Conservation (phyloP, 2,797 vertebrate genomes). For the Enteromius fasciolatus region DNA sequence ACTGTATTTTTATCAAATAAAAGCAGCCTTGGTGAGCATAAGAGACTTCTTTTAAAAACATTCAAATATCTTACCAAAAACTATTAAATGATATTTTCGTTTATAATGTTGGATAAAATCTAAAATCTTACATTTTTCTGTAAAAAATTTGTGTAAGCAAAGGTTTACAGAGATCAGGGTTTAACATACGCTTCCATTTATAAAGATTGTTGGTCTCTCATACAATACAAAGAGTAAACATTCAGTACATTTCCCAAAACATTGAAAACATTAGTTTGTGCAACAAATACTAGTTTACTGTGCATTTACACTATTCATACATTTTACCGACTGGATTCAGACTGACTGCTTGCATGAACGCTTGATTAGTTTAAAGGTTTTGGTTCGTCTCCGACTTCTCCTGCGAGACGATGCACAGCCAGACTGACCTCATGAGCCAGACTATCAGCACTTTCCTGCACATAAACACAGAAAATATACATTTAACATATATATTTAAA, state of each 20-base stretch:
- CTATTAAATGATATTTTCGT: not conserved
- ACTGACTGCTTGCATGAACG: not conserved
- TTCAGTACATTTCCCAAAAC: not conserved
- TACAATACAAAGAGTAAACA: slow-evolving; percentile 12
- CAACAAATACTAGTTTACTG: not conserved
- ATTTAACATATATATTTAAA: not conserved
- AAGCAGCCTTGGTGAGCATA: not conserved
- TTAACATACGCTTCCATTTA: not conserved
- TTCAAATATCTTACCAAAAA: not conserved
- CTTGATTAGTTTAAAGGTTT: slow-evolving; percentile 70
- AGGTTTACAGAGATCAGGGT: not conserved
- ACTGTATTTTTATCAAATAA: not conserved
- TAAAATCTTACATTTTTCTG: not conserved
- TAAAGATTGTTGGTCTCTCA: slow-evolving; percentile 1
- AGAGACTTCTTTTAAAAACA: not conserved
- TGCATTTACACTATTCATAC: not conserved
- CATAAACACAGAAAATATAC: slow-evolving; percentile 47
- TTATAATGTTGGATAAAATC: not conserved
- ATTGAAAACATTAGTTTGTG: not conserved
- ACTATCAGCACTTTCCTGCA: slow-evolving; percentile 85
- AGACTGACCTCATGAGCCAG: slow-evolving; percentile 90
- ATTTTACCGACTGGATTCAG: not conserved
- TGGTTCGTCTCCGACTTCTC: slow-evolving; percentile 85
- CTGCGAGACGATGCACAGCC: slow-evolving; percentile 85
- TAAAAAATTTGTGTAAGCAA: not conserved